Conservation (phyloP, 2,113 vertebrate species). For the Micronycteris hirsuta region DNA sequence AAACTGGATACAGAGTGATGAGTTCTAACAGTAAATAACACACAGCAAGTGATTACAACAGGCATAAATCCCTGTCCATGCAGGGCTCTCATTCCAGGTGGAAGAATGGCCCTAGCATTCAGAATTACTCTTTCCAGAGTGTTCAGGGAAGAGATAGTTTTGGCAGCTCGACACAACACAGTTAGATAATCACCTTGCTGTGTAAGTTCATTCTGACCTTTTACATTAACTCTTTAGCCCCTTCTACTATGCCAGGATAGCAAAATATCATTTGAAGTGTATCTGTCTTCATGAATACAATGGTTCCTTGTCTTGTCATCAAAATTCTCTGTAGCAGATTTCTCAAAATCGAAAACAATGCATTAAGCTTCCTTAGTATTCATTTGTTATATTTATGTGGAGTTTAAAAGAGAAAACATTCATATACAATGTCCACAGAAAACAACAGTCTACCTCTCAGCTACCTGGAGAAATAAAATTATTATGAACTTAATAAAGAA, state of each 20-base stretch:
- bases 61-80: not conserved
- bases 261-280: not conserved
- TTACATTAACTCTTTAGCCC: not conserved
- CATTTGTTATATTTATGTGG: not conserved
- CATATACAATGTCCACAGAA: not conserved
- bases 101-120: not conserved
- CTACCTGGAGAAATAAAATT: slow-evolving; percentile 4
- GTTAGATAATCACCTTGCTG: not conserved
- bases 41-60: not conserved
- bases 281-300: not conserved
- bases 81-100: not conserved
- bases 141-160: not conserved
- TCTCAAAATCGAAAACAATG: not conserved
- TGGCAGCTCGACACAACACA: not conserved
- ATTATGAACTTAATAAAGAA: slow-evolving; percentile 41
- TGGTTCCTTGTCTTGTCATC: not conserved
- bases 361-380: not conserved
- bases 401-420: not conserved
- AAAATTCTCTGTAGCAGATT: not conserved
- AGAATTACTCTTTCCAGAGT: not conserved
- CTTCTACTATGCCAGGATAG: not conserved
- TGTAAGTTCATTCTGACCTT: not conserved
- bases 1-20: not conserved
- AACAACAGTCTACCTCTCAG: not conserved
- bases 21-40: not conserved